These are phyloP conservation scores for Psittacara wagleri DNA, from an alignment of 2,113 vertebrate species.

Conservation along the genomic window DNA sequence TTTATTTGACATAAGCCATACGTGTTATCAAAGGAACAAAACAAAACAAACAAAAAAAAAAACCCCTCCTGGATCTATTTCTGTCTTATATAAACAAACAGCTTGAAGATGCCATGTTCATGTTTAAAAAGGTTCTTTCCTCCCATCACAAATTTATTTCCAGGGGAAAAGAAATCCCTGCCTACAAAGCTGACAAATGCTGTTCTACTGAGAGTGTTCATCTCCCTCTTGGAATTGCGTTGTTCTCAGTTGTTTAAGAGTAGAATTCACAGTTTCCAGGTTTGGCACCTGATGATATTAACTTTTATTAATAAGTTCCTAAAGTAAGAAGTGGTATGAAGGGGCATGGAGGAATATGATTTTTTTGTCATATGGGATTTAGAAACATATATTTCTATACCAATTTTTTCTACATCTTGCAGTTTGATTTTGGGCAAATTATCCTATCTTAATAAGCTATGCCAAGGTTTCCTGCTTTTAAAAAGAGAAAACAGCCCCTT, in stretches of 20 bases:
- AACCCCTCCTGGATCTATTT: background rate
- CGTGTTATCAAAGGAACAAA: background rate
- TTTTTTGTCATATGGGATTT: background rate
- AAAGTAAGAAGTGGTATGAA: background rate
- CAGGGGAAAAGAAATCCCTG: background rate
- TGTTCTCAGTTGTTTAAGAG: background rate
- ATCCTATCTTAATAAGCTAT: background rate
- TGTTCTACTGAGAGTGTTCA: background rate
- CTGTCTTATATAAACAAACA: background rate
- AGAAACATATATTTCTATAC: background rate
- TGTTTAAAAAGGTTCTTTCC: background rate
- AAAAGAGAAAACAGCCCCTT: background rate
- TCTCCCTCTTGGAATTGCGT: background rate
- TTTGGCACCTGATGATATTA: background rate
- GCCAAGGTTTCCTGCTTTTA: background rate
- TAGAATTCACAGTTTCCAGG: background rate
- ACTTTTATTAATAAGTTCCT: background rate
- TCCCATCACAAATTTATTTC: background rate
- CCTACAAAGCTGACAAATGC: background rate
- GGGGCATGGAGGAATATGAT: background rate
- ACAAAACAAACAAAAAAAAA: background rate
- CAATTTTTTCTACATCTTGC: background rate
- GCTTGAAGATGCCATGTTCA: background rate
- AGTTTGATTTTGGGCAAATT: background rate
- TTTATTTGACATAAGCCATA: background rate